Base-by-base conservation (phyloP, 2,797 vertebrate genomes). In the Molossus alvarezi region DNA sequence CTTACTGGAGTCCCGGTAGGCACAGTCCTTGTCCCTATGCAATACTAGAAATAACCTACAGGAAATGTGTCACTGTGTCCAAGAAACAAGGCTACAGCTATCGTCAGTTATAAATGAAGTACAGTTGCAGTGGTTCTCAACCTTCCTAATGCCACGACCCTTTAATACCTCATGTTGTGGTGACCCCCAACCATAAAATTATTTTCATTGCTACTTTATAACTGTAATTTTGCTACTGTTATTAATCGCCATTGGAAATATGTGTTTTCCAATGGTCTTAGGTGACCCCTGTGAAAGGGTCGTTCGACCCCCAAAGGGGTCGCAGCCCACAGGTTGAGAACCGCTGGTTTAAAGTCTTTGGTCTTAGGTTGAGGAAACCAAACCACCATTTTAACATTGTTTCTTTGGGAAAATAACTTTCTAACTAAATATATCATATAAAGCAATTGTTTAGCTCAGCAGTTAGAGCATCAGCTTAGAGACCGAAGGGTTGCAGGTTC, bases 361-460 rank as follows among this genome's bases (percentile, higher is more conserved):
- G 18, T 88, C 17, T 92, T 94, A 88, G 17, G 17, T 29, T 93
- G 51, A 41, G 23, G 15, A 95, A 96, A 87, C 21, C 64, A 88
- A 94, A 89, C 15, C 60, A 73, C 58, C 29, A 96, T 91, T 95
- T 97, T 77, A 93, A 91, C 51, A 89, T 37, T 73, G 45, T 84
- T 93, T 93, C 71, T 86, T 75, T 80, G 53, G 86, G 17, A 84
- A 96, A 97, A 93, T 95, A 89, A 95, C 41, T 95, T 93, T 93
- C 85, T 93, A 94, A 95, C 18, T 95, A 96, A 95, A 95, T 79
- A 80, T 53, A 27, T 73, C n/a, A 93, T 82, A 73, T 89, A 94
- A 95, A 92, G 48, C 65, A 93, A 94, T 77, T 94, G 69, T 67
- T 96, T 94, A 86, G 41, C 41, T 45, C 41, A 45, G 41, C 41